Base-by-base conservation (phyloP, 2,888 invertebrate species). In the Syritta pipiens region DNA sequence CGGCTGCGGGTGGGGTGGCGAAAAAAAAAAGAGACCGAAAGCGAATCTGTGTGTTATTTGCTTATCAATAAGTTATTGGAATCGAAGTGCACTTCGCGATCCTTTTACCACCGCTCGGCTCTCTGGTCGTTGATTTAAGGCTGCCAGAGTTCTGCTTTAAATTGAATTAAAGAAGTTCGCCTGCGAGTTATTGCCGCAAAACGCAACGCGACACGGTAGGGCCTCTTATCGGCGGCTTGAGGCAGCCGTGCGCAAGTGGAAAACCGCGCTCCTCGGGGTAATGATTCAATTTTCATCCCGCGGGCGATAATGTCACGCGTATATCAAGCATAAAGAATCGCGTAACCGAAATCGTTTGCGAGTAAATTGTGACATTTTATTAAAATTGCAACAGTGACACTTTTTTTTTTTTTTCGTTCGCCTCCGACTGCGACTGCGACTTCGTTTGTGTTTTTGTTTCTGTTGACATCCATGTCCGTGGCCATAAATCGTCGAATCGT, bases 281-380 rank as follows among this genome's bases (percentile, higher is more conserved):
- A 77, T 77, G 72, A 72, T 77, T 77, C 77, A 77, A 77, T 77
- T 77, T 65, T 48, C 71, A 48, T 60, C 32, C 59, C 22, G 48
- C 37, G 14, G 22, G 65, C 12, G 72, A 77, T 77, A 72, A 67
- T 72, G 72, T 65, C 77, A 48, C 30, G 32, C 59, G 59, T 77
- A 72, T 72, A 72, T 77, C 77, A 72, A 53, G 48, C 59, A 72
- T 77, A 72, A 72, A 71, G 77, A 77, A 72, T 72, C 72, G 63
- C 65, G 59, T 77, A 72, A 77, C 77, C 77, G 30, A 67, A 81
- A 81, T 77, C 81, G 81, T 82, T 82, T 77, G 65, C 75, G 67
- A 81, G 82, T 82, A 74, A 81, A 82, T 82, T 83, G 82, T 82
- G 79, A 83, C 81, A 69, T 83, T 83, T 83, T 83, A 83, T 83